Evolutionary conservation across 2,888 invertebrate genomes (phyloP).

Genomic region (Nephrotoma guestfalica): DNA sequence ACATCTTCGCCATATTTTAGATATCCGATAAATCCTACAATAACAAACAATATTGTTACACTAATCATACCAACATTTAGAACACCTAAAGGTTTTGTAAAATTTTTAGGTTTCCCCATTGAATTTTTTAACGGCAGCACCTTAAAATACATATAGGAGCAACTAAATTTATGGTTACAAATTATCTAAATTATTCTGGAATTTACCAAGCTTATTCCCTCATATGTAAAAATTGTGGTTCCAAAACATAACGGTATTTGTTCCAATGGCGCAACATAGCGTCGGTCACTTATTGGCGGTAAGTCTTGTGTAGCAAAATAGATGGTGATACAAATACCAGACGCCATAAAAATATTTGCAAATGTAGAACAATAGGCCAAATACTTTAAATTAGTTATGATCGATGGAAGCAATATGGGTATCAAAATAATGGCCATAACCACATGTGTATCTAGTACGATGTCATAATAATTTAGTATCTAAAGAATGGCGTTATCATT

Average conservation of each 20-base stretch:
- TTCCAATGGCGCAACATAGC: slow-evolving; percentile 43
- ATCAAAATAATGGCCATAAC: slow-evolving; percentile 60
- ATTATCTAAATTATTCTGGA: not conserved
- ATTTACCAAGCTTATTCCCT: slow-evolving; percentile 80
- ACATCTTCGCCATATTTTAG: slow-evolving; percentile 73
- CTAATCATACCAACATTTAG: slow-evolving; percentile 78
- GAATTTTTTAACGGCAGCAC: slow-evolving; percentile 88
- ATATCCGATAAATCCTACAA: slow-evolving; percentile 78
- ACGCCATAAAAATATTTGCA: slow-evolving; percentile 61
- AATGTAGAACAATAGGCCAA: slow-evolving; percentile 63
- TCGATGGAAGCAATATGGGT: slow-evolving; percentile 56
- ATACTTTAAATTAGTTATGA: slow-evolving; percentile 62
- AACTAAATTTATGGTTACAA: not conserved
- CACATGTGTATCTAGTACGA: slow-evolving; percentile 45
- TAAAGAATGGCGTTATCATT: slow-evolving; percentile 24
- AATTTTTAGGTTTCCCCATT: slow-evolving; percentile 66
- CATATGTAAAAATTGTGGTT: slow-evolving; percentile 91
- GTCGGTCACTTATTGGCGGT: slow-evolving; percentile 44
- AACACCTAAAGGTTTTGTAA: slow-evolving; percentile 69
- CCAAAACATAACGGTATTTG: slow-evolving; percentile 83
- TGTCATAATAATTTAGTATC: slow-evolving; percentile 51
- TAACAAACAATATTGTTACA: slow-evolving; percentile 61
- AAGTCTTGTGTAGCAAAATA: slow-evolving; percentile 61
- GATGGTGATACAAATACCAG: slow-evolving; percentile 53
- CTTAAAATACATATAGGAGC: slow-evolving; percentile 30